Conservation (phyloP, 2,888 invertebrate species). For the Drosophila antonietae region DNA sequence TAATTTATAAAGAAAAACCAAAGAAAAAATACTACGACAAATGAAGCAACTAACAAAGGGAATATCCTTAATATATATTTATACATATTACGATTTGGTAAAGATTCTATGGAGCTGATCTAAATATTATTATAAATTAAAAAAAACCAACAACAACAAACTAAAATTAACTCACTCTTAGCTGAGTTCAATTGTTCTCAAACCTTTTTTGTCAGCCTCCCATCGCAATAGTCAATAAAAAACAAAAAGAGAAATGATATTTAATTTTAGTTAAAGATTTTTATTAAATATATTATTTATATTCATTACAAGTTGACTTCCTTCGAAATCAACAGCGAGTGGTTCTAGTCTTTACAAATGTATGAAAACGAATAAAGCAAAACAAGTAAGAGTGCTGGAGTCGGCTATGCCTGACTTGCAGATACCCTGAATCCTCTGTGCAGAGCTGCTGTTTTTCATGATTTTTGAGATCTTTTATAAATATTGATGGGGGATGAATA, state of each 20-base stretch:
- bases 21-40: constrained; percentile 31
- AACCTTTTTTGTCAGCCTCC: constrained; percentile 40
- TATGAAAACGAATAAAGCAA: constrained; percentile 47
- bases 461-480: neutral
- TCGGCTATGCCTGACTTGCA: constrained; percentile 1
- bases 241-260: constrained; percentile 10
- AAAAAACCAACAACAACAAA: constrained; percentile 3
- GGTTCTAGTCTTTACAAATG: constrained; percentile 71
- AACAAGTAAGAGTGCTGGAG: constrained; percentile 13
- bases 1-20: constrained; percentile 60
- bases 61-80: constrained; percentile 54
- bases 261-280: constrained; percentile 46
- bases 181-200: constrained; percentile 49
- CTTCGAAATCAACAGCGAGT: constrained; percentile 58
- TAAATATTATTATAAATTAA: constrained; percentile 50
- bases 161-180: constrained; percentile 31
- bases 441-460: constrained; percentile 4
- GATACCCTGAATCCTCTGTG: constrained; percentile 2
- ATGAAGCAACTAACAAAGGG: constrained; percentile 60
- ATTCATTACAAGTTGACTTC: constrained; percentile 47
- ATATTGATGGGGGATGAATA: neutral
- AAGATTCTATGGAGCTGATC: constrained; percentile 64
- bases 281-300: constrained; percentile 39
- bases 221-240: constrained; percentile 51
- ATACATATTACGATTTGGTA: constrained; percentile 62